Conservation (phyloP, 2,113 vertebrate genomes). For the Emydocephalus ijimae region DNA sequence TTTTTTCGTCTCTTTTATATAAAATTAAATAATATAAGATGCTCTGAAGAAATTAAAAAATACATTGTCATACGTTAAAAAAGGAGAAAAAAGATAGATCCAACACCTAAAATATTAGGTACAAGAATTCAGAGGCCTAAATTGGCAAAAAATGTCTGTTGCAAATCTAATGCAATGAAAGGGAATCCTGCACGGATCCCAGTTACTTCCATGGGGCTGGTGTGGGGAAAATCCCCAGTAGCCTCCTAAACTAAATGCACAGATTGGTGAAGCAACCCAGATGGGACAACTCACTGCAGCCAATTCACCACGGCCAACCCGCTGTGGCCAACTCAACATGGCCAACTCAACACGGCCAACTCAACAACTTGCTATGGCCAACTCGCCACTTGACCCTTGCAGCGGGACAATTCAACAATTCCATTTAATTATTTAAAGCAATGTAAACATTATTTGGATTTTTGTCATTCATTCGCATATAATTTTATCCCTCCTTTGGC, state of each 20-base stretch:
- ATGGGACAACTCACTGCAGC: neutral
- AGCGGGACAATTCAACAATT: too few species aligned
- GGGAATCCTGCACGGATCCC: neutral
- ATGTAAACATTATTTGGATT: too few species aligned
- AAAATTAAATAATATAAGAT: conserved; percentile 67
- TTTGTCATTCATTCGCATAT: too few species aligned
- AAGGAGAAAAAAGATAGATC: conserved; percentile 32
- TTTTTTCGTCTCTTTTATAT: conserved; percentile 31
- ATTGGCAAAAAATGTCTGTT: neutral
- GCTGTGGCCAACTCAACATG: too few species aligned
- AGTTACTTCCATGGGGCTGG: neutral
- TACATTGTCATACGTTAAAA: conserved; percentile 57
- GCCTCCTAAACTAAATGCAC: conserved; percentile 39
- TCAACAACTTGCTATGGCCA: too few species aligned
- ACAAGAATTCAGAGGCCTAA: conserved; percentile 46
- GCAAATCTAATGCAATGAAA: accelerated
- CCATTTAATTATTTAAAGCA: too few species aligned
- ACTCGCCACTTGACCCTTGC: too few species aligned
- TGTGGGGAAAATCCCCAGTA: neutral
- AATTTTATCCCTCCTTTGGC: too few species aligned
- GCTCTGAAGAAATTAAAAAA: conserved; percentile 60
- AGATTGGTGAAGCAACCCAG: conserved; percentile 56
- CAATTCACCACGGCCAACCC: too few species aligned
- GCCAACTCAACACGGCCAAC: too few species aligned
- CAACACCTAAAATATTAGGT: conserved; percentile 61